phyloP scores from a whole-genome alignment of 2,888 invertebrate species.

The Drosophila nigricruria region DNA sequence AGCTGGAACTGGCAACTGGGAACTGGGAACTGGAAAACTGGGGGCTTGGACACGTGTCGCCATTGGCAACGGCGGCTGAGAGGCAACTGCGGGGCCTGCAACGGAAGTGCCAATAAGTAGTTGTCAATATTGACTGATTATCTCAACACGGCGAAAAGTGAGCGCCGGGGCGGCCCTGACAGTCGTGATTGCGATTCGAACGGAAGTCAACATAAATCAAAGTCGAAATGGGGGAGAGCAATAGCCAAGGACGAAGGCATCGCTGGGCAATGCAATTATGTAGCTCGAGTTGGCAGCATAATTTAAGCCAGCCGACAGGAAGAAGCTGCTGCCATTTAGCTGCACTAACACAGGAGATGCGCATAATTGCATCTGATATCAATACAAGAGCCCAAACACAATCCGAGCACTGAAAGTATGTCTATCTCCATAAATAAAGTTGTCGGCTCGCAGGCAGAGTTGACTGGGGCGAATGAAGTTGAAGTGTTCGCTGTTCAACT shows the following conservation, averaged over 20 bases:
- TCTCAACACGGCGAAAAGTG: conserved; percentile 66
- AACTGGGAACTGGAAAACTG: conserved; percentile 7
- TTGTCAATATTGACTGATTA: conserved; percentile 85
- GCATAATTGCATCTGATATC: conserved; percentile 78
- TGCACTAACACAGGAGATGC: conserved; percentile 70
- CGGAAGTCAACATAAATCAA: conserved; percentile 80
- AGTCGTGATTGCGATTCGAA: conserved; percentile 70
- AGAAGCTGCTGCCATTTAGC: conserved; percentile 78
- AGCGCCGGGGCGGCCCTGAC: conserved; percentile 20
- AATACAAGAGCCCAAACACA: conserved; percentile 16
- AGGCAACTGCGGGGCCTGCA: conserved; percentile 24
- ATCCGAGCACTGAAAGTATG: not conserved
- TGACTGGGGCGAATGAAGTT: not conserved
- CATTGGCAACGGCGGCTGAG: conserved; percentile 25
- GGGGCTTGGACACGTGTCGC: conserved; percentile 55
- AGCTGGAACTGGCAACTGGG: conserved; percentile 22
- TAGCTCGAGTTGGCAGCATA: conserved; percentile 65
- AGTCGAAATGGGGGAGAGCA: conserved; percentile 19
- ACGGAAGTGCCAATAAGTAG: conserved; percentile 84
- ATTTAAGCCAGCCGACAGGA: conserved; percentile 71
- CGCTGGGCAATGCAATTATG: conserved; percentile 70
- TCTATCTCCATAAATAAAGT: not conserved
- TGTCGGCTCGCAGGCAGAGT: not conserved
- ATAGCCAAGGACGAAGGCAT: not conserved
- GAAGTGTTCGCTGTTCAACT: not conserved